Evolutionary conservation across 37 sponge, comb jelly and placozoan genomes (phyloP).

Genomic region (Amphimedon queenslandica): DNA sequence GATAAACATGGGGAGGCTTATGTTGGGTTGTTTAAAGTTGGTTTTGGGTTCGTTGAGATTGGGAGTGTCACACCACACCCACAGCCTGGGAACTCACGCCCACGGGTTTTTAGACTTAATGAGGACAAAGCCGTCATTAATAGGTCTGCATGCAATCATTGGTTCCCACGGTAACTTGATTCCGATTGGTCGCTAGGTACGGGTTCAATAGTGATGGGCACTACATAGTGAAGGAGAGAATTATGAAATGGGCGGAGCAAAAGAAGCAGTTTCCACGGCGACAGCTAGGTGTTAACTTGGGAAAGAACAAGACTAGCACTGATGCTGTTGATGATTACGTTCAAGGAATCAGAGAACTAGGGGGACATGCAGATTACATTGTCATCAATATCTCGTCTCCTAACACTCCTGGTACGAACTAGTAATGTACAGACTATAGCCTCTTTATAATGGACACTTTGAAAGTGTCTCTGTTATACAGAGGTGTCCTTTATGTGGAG

Average conservation of each 20-base stretch:
- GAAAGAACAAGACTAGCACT: slow-evolving; percentile 85
- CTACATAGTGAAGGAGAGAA: slow-evolving; percentile 30
- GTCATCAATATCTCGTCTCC: slow-evolving; percentile 98
- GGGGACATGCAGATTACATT: slow-evolving; percentile 81
- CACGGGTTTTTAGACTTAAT: slow-evolving; percentile 84
- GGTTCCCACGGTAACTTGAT: background rate
- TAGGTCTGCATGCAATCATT: slow-evolving; percentile 55
- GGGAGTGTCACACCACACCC: slow-evolving; percentile 91
- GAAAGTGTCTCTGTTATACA: too few relatives aligned
- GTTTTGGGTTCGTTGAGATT: slow-evolving; percentile 92
- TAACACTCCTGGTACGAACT: slow-evolving; percentile 83
- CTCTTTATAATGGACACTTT: too few relatives aligned
- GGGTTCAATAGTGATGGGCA: slow-evolving; percentile 88
- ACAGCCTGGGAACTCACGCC: slow-evolving; percentile 80
- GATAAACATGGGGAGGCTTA: slow-evolving; percentile 91
- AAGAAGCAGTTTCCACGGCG: background rate
- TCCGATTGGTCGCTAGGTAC: slow-evolving; percentile 43
- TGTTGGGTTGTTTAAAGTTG: slow-evolving; percentile 58
- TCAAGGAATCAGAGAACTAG: slow-evolving; percentile 66
- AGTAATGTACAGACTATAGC: too few relatives aligned
- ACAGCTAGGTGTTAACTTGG: slow-evolving; percentile 86
- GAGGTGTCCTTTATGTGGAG: too few relatives aligned
- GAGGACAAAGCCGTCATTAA: slow-evolving; percentile 91
- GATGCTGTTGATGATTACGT: slow-evolving; percentile 74
- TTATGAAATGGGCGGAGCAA: slow-evolving; percentile 31